Evolutionary conservation across 2,888 invertebrate genomes (phyloP).

Genomic region (Brenthis hecate): DNA sequence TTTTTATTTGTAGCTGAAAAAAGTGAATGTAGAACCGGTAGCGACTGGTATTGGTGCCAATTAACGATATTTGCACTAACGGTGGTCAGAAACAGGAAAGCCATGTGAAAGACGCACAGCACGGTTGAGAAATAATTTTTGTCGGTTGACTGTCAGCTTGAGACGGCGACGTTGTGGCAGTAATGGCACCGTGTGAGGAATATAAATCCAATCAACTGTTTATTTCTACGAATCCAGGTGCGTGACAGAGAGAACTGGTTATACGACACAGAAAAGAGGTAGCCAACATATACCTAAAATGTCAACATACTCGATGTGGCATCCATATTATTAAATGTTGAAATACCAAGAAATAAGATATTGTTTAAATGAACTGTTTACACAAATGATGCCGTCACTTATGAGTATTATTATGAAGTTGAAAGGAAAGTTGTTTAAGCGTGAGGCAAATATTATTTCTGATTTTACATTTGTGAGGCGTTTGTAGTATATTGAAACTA

Average conservation of each 20-base stretch:
- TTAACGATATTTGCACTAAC: conserved; percentile 54
- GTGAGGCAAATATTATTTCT: conserved; percentile 22
- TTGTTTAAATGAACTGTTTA: conserved; percentile 22
- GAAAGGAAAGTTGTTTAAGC: conserved; percentile 27
- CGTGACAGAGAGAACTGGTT: conserved; percentile 72
- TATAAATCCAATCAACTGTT: conserved; percentile 75
- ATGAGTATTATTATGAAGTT: conserved; percentile 8
- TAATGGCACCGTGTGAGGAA: conserved; percentile 62
- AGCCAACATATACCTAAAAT: conserved; percentile 40
- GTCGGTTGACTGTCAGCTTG: conserved; percentile 36
- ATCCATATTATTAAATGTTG: conserved; percentile 7
- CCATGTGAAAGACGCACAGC: conserved; percentile 59
- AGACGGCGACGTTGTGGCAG: conserved; percentile 50
- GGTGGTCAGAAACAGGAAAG: conserved; percentile 45
- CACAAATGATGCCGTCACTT: conserved; percentile 22
- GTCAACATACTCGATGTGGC: conserved; percentile 1
- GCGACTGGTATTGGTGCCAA: conserved; percentile 51
- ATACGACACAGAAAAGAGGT: conserved; percentile 68
- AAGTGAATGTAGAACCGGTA: conserved; percentile 52
- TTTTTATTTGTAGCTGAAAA: conserved; percentile 29
- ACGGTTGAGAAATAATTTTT: conserved; percentile 26
- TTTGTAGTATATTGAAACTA: conserved; percentile 22
- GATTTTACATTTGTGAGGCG: conserved; percentile 19
- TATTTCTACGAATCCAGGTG: conserved; percentile 72
- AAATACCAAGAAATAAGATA: conserved; percentile 17